Evolutionary conservation across 2,113 vertebrate genomes (phyloP), one percentile per base, ranked within the genome.

Genomic region (Tyrannus savana): DNA sequence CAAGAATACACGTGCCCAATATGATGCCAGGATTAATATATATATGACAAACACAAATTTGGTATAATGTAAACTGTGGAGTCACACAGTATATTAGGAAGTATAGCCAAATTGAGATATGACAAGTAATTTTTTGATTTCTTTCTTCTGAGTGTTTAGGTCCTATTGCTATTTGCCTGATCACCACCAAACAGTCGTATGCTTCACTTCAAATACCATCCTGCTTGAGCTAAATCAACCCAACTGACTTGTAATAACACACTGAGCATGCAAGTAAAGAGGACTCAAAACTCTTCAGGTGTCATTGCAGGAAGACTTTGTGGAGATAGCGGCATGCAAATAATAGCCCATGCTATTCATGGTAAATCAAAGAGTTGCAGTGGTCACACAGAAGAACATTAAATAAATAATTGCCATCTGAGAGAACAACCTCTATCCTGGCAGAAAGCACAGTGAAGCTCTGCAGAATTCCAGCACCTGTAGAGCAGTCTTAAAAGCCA

Each of bases 21-120:
- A 68, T 0, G 0, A 60, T 55, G 25, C 3, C 44, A 88, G 35
- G 18, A 31, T 50, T 46, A 46, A 12, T 6, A 30, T 24, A 30
- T 24, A 35, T 17, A 52, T 5, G 7, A 73, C 19, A 73, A 58
- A 42, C 23, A 19, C 14, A 83, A 46, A 7, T 52, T 91, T 46
- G 49, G 16, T 44, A 64, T 23, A 55, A 46, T 28, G 5, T 33
- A 52, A 31, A 89, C 19, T 50, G 9, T 23, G 46, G 12, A 71
- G 30, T 39, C n/a, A 52, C 30, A 37, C 3, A 37, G 39, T 46
- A 6, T 37, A 59, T 56, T 35, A 81, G 25, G 23, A 80, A 72
- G 30, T 46, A 59, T 2, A 63, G 21, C 6, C 1, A 5, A 63
- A 79, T 67, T 25, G 25, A 50, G 19, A 85, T 85, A 90, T 12